These are phyloP conservation scores for Drosophila anomalata DNA, from an alignment of 2,888 invertebrate genomes.

Conservation along the genomic window DNA sequence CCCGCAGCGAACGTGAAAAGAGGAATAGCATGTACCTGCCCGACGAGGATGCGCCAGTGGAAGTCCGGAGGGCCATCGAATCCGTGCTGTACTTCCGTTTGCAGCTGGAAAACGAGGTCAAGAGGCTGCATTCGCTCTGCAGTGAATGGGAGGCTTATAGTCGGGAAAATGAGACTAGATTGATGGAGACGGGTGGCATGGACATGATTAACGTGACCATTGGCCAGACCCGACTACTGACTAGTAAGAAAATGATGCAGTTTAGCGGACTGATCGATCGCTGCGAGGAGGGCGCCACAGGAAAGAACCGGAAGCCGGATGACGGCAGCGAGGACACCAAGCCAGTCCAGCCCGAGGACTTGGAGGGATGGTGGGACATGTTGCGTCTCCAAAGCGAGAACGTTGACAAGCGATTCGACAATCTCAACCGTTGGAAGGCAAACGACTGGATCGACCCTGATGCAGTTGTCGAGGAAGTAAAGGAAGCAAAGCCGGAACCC, in stretches of 20 bases:
- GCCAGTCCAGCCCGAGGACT: conserved; percentile 85
- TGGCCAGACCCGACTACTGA: conserved; percentile 90
- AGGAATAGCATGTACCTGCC: conserved; percentile 79
- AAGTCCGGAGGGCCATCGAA: conserved; percentile 64
- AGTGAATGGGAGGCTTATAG: conserved; percentile 84
- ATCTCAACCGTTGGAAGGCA: conserved; percentile 74
- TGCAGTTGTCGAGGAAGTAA: conserved; percentile 27
- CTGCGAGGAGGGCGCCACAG: conserved; percentile 73
- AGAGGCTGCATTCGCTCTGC: conserved; percentile 84
- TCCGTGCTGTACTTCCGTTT: conserved; percentile 79
- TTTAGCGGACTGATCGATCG: conserved; percentile 86
- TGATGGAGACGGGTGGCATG: conserved; percentile 81
- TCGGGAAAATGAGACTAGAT: conserved; percentile 61
- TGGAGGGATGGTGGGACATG: conserved; percentile 89
- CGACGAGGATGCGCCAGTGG: conserved; percentile 29
- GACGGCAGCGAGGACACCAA: conserved; percentile 76
- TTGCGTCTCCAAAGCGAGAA: conserved; percentile 85
- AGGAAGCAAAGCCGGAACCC: conserved; percentile 20
- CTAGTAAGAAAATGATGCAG: conserved; percentile 89
- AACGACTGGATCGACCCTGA: conserved; percentile 82
- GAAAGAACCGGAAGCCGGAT: conserved; percentile 38
- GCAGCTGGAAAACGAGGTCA: conserved; percentile 84
- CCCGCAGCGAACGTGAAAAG: conserved; percentile 84
- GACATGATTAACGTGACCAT: conserved; percentile 88
- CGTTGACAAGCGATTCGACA: conserved; percentile 80